A percentile compares a stretch with the other conserved stretches of the same genome.
Evolutionary conservation across 2,888 invertebrate species (phyloP).

Genomic region (Sinohyriopsis cumingii): DNA sequence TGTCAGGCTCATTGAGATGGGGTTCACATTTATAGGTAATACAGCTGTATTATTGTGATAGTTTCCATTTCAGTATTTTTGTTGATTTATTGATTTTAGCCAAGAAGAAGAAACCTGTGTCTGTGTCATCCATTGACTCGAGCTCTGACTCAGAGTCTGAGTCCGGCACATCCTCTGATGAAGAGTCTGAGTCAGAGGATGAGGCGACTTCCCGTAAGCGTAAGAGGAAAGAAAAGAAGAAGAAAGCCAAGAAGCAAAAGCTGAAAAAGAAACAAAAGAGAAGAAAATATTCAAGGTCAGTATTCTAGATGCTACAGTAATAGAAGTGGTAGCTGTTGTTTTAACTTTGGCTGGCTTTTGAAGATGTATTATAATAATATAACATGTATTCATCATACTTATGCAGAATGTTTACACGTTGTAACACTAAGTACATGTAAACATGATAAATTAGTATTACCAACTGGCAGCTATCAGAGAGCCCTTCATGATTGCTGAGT

Average conservation of each 20-base stretch:
- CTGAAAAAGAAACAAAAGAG: slow-evolving; percentile 54
- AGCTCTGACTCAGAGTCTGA: slow-evolving; percentile 49
- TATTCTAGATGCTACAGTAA: no score
- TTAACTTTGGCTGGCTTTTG: no score
- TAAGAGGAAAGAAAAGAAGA: slow-evolving; percentile 63
- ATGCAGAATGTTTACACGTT: no score
- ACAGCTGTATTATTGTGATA: neutral
- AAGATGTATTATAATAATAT: no score
- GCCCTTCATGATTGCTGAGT: no score
- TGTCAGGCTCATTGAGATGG: no score
- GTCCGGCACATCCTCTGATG: slow-evolving; percentile 6
- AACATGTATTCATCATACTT: no score
- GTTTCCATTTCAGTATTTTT: neutral
- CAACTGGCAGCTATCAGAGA: no score
- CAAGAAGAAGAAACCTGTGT: slow-evolving; percentile 49
- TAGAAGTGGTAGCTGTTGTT: no score
- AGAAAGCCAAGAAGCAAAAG: slow-evolving; percentile 50
- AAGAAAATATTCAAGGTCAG: slow-evolving; percentile 31
- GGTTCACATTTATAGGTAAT: neutral
- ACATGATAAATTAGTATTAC: no score
- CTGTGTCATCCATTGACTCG: slow-evolving; percentile 31
- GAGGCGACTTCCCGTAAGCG: slow-evolving; percentile 41
- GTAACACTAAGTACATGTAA: no score
- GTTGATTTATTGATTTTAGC: slow-evolving; percentile 13
- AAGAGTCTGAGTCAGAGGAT: slow-evolving; percentile 17